These are phyloP conservation scores for Calidris pugnax DNA, from an alignment of 2,113 vertebrate species.

Conservation along the genomic window DNA sequence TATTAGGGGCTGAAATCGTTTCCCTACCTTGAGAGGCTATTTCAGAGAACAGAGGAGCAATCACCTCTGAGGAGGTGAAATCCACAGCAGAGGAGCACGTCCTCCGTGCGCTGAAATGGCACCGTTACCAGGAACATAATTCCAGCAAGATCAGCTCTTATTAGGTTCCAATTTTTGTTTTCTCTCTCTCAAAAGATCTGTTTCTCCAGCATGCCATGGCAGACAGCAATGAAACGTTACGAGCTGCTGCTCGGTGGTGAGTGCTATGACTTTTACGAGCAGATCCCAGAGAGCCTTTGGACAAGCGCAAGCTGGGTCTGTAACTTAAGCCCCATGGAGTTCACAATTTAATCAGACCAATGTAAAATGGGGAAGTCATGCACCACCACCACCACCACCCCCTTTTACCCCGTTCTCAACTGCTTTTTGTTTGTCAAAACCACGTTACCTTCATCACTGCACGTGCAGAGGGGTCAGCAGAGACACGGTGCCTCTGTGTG, in stretches of 20 bases:
- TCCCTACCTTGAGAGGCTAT: background rate
- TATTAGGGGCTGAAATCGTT: background rate
- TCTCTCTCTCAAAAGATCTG: background rate
- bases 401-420: background rate
- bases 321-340: background rate
- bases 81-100: background rate
- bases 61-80: background rate
- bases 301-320: background rate
- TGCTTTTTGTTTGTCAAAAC: background rate
- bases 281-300: background rate
- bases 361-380: fast-evolving
- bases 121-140: background rate
- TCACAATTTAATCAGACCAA: background rate
- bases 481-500: fast-evolving
- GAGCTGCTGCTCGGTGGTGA: background rate
- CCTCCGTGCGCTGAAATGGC: fast-evolving
- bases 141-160: background rate
- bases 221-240: fast-evolving
- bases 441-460: fast-evolving
- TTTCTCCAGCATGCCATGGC: background rate
- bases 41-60: background rate
- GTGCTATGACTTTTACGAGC: fast-evolving
- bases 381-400: too few species aligned
- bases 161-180: fast-evolving
- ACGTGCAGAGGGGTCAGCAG: fast-evolving